Evolutionary conservation across 2,113 vertebrate species (phyloP).

Genomic region (Triplophysa siluroides): DNA sequence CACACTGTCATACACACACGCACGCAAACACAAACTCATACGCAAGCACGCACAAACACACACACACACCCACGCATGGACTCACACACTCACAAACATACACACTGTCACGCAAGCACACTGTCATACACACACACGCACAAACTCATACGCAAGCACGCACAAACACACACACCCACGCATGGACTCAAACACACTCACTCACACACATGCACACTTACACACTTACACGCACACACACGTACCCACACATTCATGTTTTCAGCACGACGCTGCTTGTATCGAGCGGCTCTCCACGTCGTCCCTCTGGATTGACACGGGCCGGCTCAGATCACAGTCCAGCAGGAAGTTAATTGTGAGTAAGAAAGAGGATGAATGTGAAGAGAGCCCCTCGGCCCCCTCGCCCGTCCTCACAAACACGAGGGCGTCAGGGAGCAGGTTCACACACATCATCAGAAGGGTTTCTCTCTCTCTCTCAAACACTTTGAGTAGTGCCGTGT

Average conservation of each 20-base stretch:
- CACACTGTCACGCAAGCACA: too few species aligned
- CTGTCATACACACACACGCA: too few species aligned
- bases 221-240: too few species aligned
- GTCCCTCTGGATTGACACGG: conserved; percentile 39
- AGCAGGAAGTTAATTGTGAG: conserved; percentile 50
- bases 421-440: conserved; percentile 36
- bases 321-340: conserved; percentile 37
- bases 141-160: too few species aligned
- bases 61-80: too few species aligned
- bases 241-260: background rate
- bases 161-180: too few species aligned
- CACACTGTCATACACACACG: too few species aligned
- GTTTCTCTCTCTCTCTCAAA: background rate
- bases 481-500: background rate
- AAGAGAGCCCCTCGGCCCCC: conserved; percentile 57
- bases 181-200: too few species aligned
- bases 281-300: conserved; percentile 51
- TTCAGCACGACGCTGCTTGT: conserved; percentile 15
- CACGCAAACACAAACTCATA: too few species aligned
- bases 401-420: conserved; percentile 54
- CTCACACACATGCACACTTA: too few species aligned
- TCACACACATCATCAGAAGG: background rate
- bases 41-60: too few species aligned
- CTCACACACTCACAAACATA: too few species aligned
- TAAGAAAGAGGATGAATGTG: conserved; percentile 63